phyloP scores from a whole-genome alignment of 2,113 vertebrate genomes.

The Dasyprocta punctata region DNA sequence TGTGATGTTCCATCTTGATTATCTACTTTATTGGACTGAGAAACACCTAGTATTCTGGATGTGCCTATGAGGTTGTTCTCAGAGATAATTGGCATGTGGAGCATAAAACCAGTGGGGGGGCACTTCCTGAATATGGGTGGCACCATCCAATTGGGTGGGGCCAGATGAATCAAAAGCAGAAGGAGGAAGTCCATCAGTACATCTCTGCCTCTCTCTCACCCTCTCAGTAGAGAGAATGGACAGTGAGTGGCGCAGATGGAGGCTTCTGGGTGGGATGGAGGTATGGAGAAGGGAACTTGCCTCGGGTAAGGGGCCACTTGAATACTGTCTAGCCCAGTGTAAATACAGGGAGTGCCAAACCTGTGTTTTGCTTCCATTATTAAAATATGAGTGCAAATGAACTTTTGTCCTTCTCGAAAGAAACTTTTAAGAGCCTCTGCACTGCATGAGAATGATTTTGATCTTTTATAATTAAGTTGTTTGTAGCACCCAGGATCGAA shows the following conservation, averaged over 20 bases:
- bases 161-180: not conserved
- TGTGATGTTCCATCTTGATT: not conserved
- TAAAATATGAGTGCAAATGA: not conserved
- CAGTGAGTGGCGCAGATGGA: not conserved
- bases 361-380: not conserved
- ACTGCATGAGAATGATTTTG: not conserved
- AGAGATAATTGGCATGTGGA: not conserved
- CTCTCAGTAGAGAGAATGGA: not conserved
- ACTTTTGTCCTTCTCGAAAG: not conserved
- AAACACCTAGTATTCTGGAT: not conserved
- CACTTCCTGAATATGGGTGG: not conserved
- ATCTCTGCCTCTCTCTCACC: not conserved
- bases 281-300: not conserved
- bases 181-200: not conserved
- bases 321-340: too few relatives aligned
- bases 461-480: not conserved
- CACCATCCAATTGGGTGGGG: not conserved
- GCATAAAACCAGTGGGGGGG: too few relatives aligned
- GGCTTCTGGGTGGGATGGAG: not conserved
- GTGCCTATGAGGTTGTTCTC: not conserved
- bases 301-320: not conserved
- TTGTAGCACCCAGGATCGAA: too few relatives aligned
- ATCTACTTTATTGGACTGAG: not conserved
- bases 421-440: not conserved
- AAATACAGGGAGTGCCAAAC: rapidly evolving